Evolutionary conservation across 2,888 invertebrate species (phyloP), one percentile per base, ranked within the genome.

Genomic region (Ennomos erosarius): DNA sequence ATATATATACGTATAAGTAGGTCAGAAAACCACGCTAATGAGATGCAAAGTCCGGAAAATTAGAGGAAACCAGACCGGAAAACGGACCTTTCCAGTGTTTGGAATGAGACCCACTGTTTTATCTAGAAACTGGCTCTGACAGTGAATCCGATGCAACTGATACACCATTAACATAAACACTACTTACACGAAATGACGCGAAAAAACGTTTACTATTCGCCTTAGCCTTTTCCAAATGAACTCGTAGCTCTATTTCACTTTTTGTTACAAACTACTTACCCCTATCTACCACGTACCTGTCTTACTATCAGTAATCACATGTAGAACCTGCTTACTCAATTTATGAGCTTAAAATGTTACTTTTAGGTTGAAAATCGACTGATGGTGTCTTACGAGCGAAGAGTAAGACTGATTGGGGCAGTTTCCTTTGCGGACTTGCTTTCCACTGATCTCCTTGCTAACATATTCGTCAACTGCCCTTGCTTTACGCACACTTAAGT

Each of bases 361-460:
- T n/a, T 39, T 62, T 46, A 46, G 53, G 42, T 56, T 50, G 49
- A 55, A 56, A 61, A 46, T 48, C 16, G 33, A 40, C 38, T 45
- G 47, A 8, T 36, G 39, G 40, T 44, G 16, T 54, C 38, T 36
- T 37, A 64, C 56, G 58, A 64, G 46, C 57, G 48, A 65, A 58
- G 63, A 65, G 59, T 54, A 68, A 77, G 75, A 76, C 76, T 78
- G 75, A 81, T 79, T 76, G 75, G 72, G 70, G 66, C 68, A 73
- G 81, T 79, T 78, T 76, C 73, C 73, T 82, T 76, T 72, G 53
- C 65, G 63, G 67, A 64, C 64, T 55, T 65, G 65, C 68, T 70
- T 72, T 72, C 70, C 66, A 69, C 64, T 63, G 64, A 64, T 69
- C 67, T 65, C 62, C 63, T 64, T 62, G 57, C 64, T 55, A 63